Conservation (phyloP, 2,888 invertebrate genomes). For the Parascotia fuliginaria region DNA sequence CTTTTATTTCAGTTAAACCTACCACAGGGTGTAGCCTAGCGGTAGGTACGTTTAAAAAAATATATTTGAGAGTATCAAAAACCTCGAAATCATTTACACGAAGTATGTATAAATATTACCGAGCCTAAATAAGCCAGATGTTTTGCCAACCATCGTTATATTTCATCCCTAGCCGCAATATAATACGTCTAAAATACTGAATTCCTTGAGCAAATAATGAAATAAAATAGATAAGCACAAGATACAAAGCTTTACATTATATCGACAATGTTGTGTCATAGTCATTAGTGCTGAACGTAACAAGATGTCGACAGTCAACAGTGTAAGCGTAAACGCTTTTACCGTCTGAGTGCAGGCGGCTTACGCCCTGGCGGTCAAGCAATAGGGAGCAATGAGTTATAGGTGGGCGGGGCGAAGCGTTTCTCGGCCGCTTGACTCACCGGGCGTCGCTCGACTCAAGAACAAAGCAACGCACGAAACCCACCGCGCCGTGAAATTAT, state of each 20-base stretch:
- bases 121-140: too few species aligned
- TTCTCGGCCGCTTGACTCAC: constrained; percentile 47
- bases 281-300: not conserved
- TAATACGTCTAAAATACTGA: too few species aligned
- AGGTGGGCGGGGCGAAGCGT: constrained; percentile 42
- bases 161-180: too few species aligned
- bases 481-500: constrained; percentile 49
- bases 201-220: too few species aligned
- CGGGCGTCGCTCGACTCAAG: constrained; percentile 23
- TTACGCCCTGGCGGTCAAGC: constrained; percentile 11
- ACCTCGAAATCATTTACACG: too few species aligned
- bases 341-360: not conserved
- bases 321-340: not conserved
- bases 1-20: too few species aligned
- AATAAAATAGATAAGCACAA: too few species aligned
- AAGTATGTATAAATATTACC: too few species aligned
- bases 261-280: not conserved
- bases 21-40: too few species aligned
- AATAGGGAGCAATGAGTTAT: constrained; percentile 21
- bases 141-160: too few species aligned
- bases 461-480: constrained; percentile 49
- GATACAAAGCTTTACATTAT: not conserved
- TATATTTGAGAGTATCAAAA: too few species aligned
- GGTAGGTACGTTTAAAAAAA: too few species aligned
- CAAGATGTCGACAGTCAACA: not conserved